Conservation (phyloP, 2,888 invertebrate species). For the Caenorhabditis panamensis region DNA sequence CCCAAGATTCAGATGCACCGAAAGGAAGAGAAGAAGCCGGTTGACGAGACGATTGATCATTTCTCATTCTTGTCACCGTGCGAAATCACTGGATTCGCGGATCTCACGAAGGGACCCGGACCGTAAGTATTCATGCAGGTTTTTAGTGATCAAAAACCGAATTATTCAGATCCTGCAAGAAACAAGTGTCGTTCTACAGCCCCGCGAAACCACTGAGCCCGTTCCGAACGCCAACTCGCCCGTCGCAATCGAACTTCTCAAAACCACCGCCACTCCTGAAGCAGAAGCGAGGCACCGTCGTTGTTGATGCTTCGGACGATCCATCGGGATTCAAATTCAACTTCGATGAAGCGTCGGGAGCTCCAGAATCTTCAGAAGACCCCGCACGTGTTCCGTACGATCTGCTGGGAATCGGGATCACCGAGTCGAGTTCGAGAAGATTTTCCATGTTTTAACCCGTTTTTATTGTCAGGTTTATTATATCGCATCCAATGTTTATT, state of each 20-base stretch:
- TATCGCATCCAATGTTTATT: background rate
- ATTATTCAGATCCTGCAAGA: background rate
- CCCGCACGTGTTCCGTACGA: slow-evolving; percentile 3
- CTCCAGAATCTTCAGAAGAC: background rate
- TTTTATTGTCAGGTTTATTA: background rate
- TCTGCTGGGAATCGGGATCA: background rate
- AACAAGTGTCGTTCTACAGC: slow-evolving; percentile 6
- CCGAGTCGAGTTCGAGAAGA: background rate
- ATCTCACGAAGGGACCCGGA: background rate
- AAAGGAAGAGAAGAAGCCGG: background rate
- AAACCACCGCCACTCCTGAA: slow-evolving; percentile 14
- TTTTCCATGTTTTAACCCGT: no score
- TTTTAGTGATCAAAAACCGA: no score
- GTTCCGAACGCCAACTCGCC: background rate
- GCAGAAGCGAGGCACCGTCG: background rate
- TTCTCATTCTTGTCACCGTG: background rate
- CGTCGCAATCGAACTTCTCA: background rate
- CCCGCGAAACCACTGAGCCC: background rate
- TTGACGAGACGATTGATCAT: background rate
- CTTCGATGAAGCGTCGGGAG: background rate
- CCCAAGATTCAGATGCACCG: background rate
- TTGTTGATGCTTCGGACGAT: background rate
- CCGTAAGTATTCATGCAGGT: no score
- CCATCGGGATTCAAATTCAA: background rate
- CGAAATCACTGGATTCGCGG: background rate